phyloP scores from a whole-genome alignment of 2,888 invertebrate species.

The Polydrusus tereticollis region DNA sequence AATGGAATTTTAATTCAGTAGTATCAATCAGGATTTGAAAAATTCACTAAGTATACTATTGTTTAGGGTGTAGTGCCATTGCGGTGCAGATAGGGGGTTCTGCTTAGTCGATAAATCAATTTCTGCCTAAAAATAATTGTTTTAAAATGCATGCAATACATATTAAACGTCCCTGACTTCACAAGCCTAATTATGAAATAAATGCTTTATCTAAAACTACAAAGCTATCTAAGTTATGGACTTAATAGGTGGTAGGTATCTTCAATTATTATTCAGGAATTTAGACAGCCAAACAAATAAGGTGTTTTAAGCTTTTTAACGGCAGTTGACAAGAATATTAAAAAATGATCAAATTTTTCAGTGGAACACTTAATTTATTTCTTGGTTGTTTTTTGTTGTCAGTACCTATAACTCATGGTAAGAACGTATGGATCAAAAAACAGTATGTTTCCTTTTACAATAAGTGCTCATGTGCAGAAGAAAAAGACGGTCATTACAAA shows the following conservation, averaged over 20 bases:
- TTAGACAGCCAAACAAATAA: not conserved
- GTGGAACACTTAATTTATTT: not conserved
- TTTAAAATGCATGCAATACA: no score
- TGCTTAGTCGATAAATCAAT: no score
- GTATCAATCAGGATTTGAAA: not conserved
- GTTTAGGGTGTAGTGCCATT: no score
- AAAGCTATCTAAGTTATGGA: not conserved
- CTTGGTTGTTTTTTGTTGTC: not conserved
- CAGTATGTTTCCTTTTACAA: no score
- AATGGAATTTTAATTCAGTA: not conserved
- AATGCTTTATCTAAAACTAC: no score
- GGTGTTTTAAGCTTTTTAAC: not conserved
- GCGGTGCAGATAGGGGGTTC: no score
- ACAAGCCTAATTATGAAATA: not conserved
- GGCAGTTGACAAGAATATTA: not conserved
- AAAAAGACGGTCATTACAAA: no score
- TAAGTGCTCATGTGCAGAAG: no score
- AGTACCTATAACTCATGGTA: not conserved
- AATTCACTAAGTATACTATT: no score
- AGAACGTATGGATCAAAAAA: not conserved
- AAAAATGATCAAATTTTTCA: not conserved
- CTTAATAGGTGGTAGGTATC: no score
- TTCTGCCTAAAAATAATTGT: no score
- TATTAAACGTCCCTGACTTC: no score
- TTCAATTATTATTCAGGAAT: conserved; percentile 1